Conservation (phyloP, 92 coral and sea anemone species). For the Epizoanthus scotinus region DNA sequence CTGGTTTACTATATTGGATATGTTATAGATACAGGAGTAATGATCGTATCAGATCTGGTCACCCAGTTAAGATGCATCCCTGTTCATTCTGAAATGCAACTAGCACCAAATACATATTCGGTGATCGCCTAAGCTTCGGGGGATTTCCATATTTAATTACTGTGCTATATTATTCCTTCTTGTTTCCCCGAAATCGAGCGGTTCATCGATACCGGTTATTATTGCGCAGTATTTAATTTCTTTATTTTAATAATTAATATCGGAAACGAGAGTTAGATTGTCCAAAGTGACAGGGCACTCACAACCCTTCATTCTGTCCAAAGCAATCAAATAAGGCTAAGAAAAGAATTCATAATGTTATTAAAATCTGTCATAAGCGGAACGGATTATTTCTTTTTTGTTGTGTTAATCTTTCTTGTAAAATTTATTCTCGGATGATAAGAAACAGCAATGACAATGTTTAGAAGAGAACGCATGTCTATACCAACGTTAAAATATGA, state of each 20-base stretch:
- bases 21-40: too few species aligned
- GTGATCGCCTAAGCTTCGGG: too few species aligned
- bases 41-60: too few species aligned
- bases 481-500: background rate
- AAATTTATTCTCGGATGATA: background rate
- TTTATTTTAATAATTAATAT: slow-evolving; percentile 36
- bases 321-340: slow-evolving; percentile 33
- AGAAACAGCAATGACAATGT: too few species aligned
- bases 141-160: too few species aligned
- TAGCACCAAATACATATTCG: too few species aligned
- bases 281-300: slow-evolving; percentile 27
- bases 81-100: too few species aligned
- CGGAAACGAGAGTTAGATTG: slow-evolving; percentile 39
- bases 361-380: slow-evolving; percentile 36
- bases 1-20: too few species aligned
- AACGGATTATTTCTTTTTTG: slow-evolving; percentile 21
- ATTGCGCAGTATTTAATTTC: slow-evolving; percentile 22
- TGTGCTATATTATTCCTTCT: too few species aligned
- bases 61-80: too few species aligned
- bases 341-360: slow-evolving; percentile 35
- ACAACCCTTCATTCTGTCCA: slow-evolving; percentile 32
- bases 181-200: too few species aligned
- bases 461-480: background rate
- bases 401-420: slow-evolving; percentile 13
- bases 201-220: slow-evolving; percentile 3